Base-by-base conservation (phyloP, 1,140 invertebrate genomes). In the Calliphora vicina region DNA sequence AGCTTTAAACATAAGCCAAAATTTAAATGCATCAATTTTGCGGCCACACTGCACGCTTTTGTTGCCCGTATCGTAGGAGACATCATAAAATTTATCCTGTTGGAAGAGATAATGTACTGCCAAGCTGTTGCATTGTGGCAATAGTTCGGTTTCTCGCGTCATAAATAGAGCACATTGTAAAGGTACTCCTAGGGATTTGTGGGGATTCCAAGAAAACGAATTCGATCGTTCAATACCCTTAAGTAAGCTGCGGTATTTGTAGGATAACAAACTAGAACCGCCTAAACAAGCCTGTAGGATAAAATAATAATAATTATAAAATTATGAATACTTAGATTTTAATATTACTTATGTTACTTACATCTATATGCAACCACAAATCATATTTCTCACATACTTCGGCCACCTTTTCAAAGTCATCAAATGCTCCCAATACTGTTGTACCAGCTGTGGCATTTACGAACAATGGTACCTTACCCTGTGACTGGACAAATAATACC, bases 11-110 rank as follows among this genome's bases (percentile, higher is more conserved):
- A 98, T 97, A 43, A 98, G 90, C 97, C 97, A 99, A 12, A 99
- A 92, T 91, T 99, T 99, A 85, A 98, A 95, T 1, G 96, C 95
- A 90, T 99, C 97, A 82, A 97, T 95, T 91, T 98, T 97, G 45
- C 97, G 93, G 2, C 97, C 97, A 89, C 97, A 99, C 89, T 98
- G 97, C 3, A 99, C 92, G 84, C 96, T 97, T 83, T 98, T 98
- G 88, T 99, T 97, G 0, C 97, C 97, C 0, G 96, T 96, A 87
- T 99, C 97, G 90, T 96, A 99, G 12, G 91, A 92, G 0, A 96
- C 93, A 87, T 98, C 97, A 87, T 99, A 99, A 90, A 97, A 96
- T 90, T 99, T 99, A 88, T 98, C 97, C 85, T 96, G 95, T 87
- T 98, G 97, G 87, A 98, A 98, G 1, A 98, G 92, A 88, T 98